Evolutionary conservation across 2,113 vertebrate genomes (phyloP).

Genomic region (Podarcis muralis): DNA sequence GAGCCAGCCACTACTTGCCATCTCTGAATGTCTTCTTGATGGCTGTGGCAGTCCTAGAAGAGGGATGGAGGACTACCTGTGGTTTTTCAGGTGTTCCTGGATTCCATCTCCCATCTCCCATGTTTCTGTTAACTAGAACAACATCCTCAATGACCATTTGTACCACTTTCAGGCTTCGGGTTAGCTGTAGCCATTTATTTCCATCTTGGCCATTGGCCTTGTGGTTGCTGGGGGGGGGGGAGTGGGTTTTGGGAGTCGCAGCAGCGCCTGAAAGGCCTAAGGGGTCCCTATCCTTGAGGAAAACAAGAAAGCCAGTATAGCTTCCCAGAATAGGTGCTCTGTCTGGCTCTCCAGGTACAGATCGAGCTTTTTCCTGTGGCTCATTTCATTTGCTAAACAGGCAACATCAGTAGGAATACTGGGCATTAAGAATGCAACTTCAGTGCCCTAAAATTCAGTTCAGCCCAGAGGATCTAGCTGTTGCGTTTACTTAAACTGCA

Average conservation of each 20-base stretch:
- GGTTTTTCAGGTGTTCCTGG: too few species aligned
- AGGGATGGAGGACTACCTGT: not conserved
- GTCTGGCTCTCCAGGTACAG: not conserved
- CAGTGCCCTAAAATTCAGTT: not conserved
- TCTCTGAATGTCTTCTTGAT: too few species aligned
- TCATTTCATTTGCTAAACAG: not conserved
- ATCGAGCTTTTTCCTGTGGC: not conserved
- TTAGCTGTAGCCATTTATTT: too few species aligned
- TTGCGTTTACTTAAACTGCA: not conserved
- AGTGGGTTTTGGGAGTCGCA: too few species aligned
- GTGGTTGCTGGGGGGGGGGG: too few species aligned
- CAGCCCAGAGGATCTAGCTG: not conserved
- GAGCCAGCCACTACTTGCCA: too few species aligned
- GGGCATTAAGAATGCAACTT: not conserved
- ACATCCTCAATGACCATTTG: too few species aligned
- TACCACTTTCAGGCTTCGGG: too few species aligned
- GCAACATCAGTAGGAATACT: not conserved
- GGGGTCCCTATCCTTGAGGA: not conserved
- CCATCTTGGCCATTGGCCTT: too few species aligned
- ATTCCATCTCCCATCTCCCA: not conserved
- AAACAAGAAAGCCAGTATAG: not conserved
- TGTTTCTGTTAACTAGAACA: too few species aligned
- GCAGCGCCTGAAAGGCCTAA: too few species aligned
- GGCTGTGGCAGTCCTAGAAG: not conserved
- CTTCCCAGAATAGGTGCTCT: not conserved